Evolutionary conservation across 2,797 vertebrate species (phyloP).

Genomic region (Jordanella pulchra): DNA sequence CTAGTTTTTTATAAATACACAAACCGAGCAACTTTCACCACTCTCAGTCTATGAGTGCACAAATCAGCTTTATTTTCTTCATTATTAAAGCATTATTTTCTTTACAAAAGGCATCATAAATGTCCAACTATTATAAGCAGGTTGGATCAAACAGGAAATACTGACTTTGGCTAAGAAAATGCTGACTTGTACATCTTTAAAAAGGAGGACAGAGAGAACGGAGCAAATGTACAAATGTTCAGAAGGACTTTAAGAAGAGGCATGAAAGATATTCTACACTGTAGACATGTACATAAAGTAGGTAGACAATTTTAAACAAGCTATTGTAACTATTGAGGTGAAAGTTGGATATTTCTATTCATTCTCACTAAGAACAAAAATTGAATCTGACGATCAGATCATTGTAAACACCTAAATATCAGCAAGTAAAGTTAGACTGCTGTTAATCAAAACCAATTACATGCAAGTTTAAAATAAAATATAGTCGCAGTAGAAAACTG

Average conservation of each 20-base stretch:
- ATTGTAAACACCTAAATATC: background rate
- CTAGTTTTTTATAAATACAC: background rate
- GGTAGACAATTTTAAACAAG: background rate
- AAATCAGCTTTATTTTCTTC: background rate
- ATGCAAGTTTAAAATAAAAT: background rate
- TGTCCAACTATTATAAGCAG: background rate
- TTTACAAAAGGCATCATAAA: background rate
- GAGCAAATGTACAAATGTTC: background rate
- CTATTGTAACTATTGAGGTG: background rate
- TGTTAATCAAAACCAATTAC: background rate
- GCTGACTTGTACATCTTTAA: background rate
- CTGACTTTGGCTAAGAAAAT: background rate
- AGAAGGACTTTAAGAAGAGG: background rate
- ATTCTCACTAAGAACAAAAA: background rate
- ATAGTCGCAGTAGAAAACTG: background rate
- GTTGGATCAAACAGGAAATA: background rate
- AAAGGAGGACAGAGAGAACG: background rate
- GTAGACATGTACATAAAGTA: too few species aligned
- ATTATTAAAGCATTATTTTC: background rate
- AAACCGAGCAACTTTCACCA: background rate
- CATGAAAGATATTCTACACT: background rate
- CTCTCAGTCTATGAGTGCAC: background rate
- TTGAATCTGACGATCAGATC: background rate
- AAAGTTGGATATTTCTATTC: background rate
- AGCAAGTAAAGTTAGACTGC: background rate